phyloP scores from a whole-genome alignment of 2,797 vertebrate species.

The Chloroceryle amazona region DNA sequence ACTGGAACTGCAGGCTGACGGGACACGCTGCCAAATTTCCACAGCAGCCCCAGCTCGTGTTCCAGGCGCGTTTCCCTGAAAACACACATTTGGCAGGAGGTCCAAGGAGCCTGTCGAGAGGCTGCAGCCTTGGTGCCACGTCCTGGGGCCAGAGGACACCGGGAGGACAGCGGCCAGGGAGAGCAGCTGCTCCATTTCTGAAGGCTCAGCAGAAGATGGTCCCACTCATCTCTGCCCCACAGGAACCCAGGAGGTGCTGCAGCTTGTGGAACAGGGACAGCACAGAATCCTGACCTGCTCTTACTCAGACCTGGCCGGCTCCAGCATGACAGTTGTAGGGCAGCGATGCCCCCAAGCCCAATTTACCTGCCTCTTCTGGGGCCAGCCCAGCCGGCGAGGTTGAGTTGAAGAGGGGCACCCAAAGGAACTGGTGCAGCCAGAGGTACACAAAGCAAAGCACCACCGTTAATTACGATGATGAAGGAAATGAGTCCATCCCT shows the following conservation, averaged over 20 bases:
- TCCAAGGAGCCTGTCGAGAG: not conserved
- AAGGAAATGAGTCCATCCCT: not conserved
- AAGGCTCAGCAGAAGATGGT: not conserved
- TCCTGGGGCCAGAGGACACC: fast-evolving
- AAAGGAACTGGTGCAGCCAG: not conserved
- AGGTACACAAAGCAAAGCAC: not conserved
- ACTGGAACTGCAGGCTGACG: not conserved
- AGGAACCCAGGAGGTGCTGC: not conserved
- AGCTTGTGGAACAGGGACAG: not conserved
- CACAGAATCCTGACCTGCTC: fast-evolving
- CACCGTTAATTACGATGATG: fast-evolving
- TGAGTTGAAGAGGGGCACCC: not conserved
- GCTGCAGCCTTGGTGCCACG: not conserved
- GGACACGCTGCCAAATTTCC: not conserved
- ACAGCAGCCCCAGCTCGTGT: not conserved
- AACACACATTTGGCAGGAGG: slow-evolving; percentile 17
- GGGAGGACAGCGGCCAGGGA: not conserved
- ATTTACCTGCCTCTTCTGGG: not conserved
- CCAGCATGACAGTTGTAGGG: fast-evolving
- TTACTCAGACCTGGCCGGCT: not conserved
- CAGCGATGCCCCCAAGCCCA: fast-evolving
- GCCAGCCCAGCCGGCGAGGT: not conserved
- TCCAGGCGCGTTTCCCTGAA: slow-evolving; percentile 21
- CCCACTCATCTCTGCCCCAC: fast-evolving
- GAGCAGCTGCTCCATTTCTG: fast-evolving